Evolutionary conservation across 2,113 vertebrate genomes (phyloP).

Genomic region (Stercorarius parasiticus): DNA sequence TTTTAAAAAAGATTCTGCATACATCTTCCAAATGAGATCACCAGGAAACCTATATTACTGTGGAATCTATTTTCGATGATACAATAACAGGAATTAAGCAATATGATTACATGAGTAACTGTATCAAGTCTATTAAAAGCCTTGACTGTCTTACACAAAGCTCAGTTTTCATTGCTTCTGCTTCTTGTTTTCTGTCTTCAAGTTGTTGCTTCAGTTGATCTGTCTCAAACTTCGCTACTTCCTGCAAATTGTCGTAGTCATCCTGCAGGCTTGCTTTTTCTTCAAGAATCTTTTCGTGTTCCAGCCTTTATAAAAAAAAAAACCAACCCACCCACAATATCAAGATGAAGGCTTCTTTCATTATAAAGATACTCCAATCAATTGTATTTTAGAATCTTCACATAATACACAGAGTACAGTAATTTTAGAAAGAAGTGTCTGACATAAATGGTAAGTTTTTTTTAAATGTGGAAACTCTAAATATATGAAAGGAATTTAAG

Average conservation of each 20-base stretch:
- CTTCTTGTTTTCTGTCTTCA: conserved; percentile 78
- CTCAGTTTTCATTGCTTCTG: conserved; percentile 74
- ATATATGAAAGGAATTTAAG: neutral
- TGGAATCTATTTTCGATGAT: neutral
- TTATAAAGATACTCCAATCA: neutral
- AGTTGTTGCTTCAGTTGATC: conserved; percentile 85
- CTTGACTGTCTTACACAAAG: conserved; percentile 74
- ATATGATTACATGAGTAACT: neutral
- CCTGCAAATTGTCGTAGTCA: conserved; percentile 88
- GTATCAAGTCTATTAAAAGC: neutral
- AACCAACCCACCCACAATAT: neutral
- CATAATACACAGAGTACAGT: neutral
- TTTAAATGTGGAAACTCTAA: neutral
- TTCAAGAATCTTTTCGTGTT: conserved; percentile 89
- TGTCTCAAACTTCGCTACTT: conserved; percentile 89
- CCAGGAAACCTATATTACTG: neutral
- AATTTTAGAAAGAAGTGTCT: neutral
- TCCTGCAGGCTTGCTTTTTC: conserved; percentile 89
- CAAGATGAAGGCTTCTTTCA: neutral
- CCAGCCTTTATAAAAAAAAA: conserved; percentile 76
- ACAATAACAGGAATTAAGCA: neutral
- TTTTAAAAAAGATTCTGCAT: neutral
- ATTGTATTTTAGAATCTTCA: neutral
- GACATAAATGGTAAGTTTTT: neutral
- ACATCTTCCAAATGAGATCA: neutral